A percentile compares a stretch with the other conserved stretches of the same genome.
These are phyloP conservation scores for Heliornis fulica DNA, from an alignment of 2,113 vertebrate species.

Conservation along the genomic window DNA sequence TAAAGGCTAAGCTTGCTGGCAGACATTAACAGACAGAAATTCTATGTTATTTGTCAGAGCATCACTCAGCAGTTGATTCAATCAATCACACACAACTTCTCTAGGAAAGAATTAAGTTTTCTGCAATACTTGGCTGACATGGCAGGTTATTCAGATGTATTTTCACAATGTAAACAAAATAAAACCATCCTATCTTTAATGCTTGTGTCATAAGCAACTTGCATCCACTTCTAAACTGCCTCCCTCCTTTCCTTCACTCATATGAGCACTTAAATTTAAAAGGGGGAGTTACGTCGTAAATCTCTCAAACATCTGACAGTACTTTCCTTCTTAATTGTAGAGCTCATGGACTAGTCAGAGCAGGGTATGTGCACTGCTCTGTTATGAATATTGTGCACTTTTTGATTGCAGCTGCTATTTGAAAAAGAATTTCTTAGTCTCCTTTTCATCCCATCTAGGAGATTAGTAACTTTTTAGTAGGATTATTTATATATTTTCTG, in stretches of 20 bases:
- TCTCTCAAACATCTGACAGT: neutral
- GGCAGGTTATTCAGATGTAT: neutral
- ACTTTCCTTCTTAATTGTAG: neutral
- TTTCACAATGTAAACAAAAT: neutral
- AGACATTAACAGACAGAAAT: neutral
- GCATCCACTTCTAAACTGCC: neutral
- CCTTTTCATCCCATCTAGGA: neutral
- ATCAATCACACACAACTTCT: neutral
- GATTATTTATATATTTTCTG: neutral
- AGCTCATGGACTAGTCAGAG: neutral
- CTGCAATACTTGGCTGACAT: neutral
- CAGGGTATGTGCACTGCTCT: neutral
- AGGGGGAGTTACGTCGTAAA: neutral
- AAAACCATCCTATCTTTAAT: neutral
- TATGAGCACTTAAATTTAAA: neutral
- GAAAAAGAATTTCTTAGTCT: neutral
- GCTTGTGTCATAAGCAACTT: neutral
- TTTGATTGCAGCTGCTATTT: neutral
- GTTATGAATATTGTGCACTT: neutral
- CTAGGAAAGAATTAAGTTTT: neutral
- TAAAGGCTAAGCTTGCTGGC: neutral
- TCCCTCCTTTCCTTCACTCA: neutral
- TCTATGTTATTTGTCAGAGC: neutral
- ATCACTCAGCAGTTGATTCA: neutral
- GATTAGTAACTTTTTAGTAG: neutral